A percentile compares a stretch with the other conserved stretches of the same genome.
Conservation (phyloP, 2,797 vertebrate genomes). For the Gallinago nigripennis region DNA sequence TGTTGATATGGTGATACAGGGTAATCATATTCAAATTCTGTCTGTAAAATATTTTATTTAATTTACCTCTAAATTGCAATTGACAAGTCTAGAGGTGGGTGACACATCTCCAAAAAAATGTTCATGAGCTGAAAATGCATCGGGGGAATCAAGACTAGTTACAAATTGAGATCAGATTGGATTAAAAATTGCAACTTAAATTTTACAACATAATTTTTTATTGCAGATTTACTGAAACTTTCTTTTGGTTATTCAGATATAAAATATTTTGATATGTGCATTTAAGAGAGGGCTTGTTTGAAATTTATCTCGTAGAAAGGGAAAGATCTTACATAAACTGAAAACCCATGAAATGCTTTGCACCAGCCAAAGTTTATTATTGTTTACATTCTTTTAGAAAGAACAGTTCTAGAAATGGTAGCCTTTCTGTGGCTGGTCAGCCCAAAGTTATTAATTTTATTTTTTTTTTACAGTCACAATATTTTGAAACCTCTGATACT, state of each 20-base stretch:
- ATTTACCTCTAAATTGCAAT: not conserved
- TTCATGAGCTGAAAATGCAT: not conserved
- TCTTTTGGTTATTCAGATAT: not conserved
- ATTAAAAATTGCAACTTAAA: not conserved
- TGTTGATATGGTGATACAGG: not conserved
- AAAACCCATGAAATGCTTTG: not conserved
- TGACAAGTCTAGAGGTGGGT: not conserved
- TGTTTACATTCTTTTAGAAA: not conserved
- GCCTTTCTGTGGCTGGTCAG: not conserved
- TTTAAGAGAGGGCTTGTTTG: not conserved
- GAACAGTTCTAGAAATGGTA: not conserved
- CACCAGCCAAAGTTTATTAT: not conserved
- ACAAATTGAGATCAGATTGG: not conserved
- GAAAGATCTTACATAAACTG: not conserved
- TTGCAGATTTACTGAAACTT: not conserved
- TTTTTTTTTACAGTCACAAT: not conserved
- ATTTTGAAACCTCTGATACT: not conserved
- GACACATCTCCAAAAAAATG: not conserved
- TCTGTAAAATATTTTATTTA: slow-evolving; percentile 24
- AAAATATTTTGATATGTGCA: not conserved
- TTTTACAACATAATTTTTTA: not conserved
- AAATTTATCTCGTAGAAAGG: not conserved
- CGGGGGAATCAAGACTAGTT: not conserved
- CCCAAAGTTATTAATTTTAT: not conserved
- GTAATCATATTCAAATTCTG: not conserved